phyloP scores from a whole-genome alignment of 2,113 vertebrate species.

The Gobio gobio region DNA sequence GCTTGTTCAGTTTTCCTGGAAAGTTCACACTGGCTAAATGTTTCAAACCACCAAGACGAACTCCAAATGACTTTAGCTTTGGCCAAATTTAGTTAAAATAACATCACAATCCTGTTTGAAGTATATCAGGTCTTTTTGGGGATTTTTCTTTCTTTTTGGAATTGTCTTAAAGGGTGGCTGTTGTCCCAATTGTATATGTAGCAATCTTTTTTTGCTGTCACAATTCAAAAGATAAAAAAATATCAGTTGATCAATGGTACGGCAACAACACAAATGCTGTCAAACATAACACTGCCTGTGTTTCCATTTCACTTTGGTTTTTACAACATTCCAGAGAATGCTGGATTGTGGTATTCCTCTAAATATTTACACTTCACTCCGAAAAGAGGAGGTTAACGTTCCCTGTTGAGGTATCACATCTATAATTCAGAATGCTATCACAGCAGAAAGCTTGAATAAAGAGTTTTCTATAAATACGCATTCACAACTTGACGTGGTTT shows the following conservation, averaged over 20 bases:
- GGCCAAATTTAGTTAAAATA: not conserved
- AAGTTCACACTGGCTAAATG: not conserved
- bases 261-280: not conserved
- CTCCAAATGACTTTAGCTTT: not conserved
- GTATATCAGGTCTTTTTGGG: not conserved
- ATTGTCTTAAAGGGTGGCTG: not conserved
- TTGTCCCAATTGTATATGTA: not conserved
- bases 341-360: not conserved
- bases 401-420: conserved; percentile 27
- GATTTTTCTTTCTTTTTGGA: not conserved
- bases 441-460: conserved; percentile 27
- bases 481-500: conserved; percentile 5
- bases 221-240: not conserved
- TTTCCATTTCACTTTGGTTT: conserved; percentile 19
- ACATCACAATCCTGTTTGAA: not conserved
- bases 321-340: conserved; percentile 3
- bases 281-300: not conserved
- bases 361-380: conserved; percentile 37
- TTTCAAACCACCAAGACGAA: not conserved
- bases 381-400: conserved; percentile 10
- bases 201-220: not conserved
- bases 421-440: conserved; percentile 36
- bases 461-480: conserved; percentile 30
- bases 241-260: not conserved
- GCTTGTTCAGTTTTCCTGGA: not conserved